Percentiles rank a stretch among this genome's conserved stretches.
phyloP scores from a whole-genome alignment of 2,888 invertebrate species.

The Pegoplata infirma region DNA sequence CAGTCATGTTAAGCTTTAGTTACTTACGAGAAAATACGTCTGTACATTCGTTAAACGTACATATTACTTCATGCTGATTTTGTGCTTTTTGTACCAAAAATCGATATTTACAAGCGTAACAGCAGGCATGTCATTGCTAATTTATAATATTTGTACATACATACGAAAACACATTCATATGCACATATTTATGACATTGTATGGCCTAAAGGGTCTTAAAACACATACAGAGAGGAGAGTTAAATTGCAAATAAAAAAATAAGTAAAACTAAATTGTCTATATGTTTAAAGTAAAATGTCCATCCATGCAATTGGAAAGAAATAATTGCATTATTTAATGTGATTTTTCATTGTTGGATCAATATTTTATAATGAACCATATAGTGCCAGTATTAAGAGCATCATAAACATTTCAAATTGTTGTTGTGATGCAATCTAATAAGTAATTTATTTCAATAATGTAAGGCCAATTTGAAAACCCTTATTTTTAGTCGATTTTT shows the following conservation, averaged over 20 bases:
- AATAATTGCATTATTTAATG: conserved; percentile 50
- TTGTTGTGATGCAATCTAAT: no score
- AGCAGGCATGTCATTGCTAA: conserved; percentile 61
- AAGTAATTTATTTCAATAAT: no score
- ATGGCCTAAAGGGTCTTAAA: not conserved
- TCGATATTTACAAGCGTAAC: conserved; percentile 53
- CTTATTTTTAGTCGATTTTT: no score
- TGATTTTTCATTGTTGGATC: conserved; percentile 43
- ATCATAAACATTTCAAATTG: not conserved
- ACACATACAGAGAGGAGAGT: not conserved
- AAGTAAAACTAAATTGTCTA: conserved; percentile 42
- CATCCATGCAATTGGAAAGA: conserved; percentile 16
- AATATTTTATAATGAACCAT: conserved; percentile 4
- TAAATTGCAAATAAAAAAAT: not conserved
- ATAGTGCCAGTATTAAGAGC: not conserved
- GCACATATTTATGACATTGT: not conserved
- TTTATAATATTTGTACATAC: conserved; percentile 61
- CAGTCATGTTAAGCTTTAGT: conserved; percentile 51
- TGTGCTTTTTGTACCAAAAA: conserved; percentile 51
- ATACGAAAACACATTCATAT: not conserved
- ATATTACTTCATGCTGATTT: conserved; percentile 60
- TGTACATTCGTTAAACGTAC: no score
- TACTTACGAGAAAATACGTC: no score
- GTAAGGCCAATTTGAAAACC: no score
- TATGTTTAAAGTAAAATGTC: not conserved